These are phyloP conservation scores for Gymnoscopelus microlampas DNA, from an alignment of 2,797 vertebrate genomes.

Conservation along the genomic window DNA sequence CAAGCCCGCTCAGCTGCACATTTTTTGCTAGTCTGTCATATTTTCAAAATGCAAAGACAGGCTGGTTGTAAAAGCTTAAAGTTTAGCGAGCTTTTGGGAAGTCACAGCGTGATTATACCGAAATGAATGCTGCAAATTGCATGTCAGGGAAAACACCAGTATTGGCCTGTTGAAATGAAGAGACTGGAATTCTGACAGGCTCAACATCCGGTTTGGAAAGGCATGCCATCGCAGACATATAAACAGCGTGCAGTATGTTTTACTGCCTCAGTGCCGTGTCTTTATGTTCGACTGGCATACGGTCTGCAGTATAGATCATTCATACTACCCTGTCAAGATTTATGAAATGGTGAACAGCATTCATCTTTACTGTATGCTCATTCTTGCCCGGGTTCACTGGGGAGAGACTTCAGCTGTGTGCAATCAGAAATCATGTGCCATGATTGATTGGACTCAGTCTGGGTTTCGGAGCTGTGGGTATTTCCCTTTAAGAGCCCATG, in stretches of 20 bases:
- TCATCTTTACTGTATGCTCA: slow-evolving; percentile 7
- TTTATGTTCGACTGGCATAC: neutral
- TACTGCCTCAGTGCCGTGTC: neutral
- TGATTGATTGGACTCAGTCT: slow-evolving; percentile 46
- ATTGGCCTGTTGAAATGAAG: neutral
- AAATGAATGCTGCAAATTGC: neutral
- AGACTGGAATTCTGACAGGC: neutral
- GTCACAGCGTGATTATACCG: neutral
- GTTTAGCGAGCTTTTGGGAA: slow-evolving; percentile 9
- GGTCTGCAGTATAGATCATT: neutral
- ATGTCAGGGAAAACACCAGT: neutral
- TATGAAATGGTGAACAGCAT: slow-evolving; percentile 7
- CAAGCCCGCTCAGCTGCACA: slow-evolving; percentile 31
- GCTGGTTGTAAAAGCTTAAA: slow-evolving; percentile 28
- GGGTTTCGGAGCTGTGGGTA: slow-evolving; percentile 26
- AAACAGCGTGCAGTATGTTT: neutral
- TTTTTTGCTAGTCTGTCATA: slow-evolving; percentile 2
- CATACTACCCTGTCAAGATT: neutral
- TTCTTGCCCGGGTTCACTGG: slow-evolving; percentile 26
- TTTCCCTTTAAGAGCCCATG: slow-evolving; percentile 29
- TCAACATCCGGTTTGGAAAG: neutral
- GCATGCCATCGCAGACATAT: neutral
- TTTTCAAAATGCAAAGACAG: slow-evolving; percentile 30
- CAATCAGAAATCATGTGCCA: slow-evolving; percentile 35
- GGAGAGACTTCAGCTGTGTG: slow-evolving; percentile 24